Evolutionary conservation across 2,888 invertebrate species (phyloP).

Genomic region (Pocota personata): DNA sequence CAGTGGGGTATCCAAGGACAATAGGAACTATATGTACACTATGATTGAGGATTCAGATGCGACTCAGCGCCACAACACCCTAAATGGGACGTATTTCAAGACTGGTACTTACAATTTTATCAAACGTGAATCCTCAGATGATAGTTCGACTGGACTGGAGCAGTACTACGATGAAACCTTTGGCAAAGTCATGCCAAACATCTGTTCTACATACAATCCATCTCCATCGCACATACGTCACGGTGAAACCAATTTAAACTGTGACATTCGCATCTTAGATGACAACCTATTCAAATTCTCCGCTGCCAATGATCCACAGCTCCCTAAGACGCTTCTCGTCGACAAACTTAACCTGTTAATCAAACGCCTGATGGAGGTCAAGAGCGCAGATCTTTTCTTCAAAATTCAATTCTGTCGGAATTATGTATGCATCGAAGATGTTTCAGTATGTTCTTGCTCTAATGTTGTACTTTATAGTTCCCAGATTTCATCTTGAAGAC

Average conservation of each 20-base stretch:
- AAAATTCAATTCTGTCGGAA: slow-evolving; percentile 80
- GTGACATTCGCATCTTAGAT: slow-evolving; percentile 76
- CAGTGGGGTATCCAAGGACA: slow-evolving; percentile 68
- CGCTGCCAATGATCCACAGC: slow-evolving; percentile 75
- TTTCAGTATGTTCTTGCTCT: not conserved
- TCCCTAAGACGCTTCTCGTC: slow-evolving; percentile 75
- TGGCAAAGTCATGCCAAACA: slow-evolving; percentile 35
- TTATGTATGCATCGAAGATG: slow-evolving; percentile 79
- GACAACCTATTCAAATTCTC: slow-evolving; percentile 76
- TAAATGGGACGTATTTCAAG: slow-evolving; percentile 81
- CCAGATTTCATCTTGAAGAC: slow-evolving; percentile 86
- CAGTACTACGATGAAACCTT: slow-evolving; percentile 44
- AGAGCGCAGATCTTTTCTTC: slow-evolving; percentile 80
- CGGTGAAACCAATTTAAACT: slow-evolving; percentile 72
- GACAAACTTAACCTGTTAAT: slow-evolving; percentile 78
- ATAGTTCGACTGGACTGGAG: slow-evolving; percentile 46
- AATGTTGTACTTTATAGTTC: slow-evolving; percentile 83
- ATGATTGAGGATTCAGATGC: slow-evolving; percentile 81
- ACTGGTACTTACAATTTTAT: slow-evolving; percentile 82
- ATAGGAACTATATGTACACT: slow-evolving; percentile 80
- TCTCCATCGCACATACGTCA: slow-evolving; percentile 26
- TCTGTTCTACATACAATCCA: slow-evolving; percentile 29
- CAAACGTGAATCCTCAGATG: slow-evolving; percentile 70
- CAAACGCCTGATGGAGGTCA: slow-evolving; percentile 78
- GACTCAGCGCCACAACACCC: slow-evolving; percentile 78